A percentile compares a stretch with the other conserved stretches of the same genome.
These are phyloP conservation scores for Peromyscus aztecus DNA, from an alignment of 2,797 vertebrate species.

Conservation along the genomic window DNA sequence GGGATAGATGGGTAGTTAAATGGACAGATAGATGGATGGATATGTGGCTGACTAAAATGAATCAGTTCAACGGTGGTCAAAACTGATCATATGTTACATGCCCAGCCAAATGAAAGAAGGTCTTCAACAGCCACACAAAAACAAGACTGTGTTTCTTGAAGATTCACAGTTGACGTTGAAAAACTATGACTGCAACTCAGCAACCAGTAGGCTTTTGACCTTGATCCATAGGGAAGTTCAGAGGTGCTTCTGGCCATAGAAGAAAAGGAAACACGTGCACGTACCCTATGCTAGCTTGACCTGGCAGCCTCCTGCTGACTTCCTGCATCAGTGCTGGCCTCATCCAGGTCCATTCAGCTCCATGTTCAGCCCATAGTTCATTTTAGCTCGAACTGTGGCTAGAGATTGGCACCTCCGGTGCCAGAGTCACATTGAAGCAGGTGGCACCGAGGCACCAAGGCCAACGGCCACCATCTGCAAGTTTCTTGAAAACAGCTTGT, in stretches of 20 bases:
- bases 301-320: background rate
- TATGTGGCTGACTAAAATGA: background rate
- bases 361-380: background rate
- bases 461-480: background rate
- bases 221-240: slow-evolving; percentile 3
- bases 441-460: background rate
- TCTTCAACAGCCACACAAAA: background rate
- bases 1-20: background rate
- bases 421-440: slow-evolving; percentile 3
- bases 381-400: background rate
- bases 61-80: background rate
- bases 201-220: background rate
- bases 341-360: accelerated
- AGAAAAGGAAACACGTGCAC: background rate
- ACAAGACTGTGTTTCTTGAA: background rate
- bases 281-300: background rate
- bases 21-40: background rate
- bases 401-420: background rate
- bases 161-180: background rate
- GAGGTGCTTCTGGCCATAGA: background rate
- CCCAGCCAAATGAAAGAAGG: background rate
- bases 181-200: background rate
- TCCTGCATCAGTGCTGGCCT: background rate
- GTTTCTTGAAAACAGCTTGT: slow-evolving; percentile 30
- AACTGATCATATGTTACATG: background rate